Percentiles rank a stretch among this genome's conserved stretches.
phyloP scores from a whole-genome alignment of 2,113 vertebrate genomes.

The Trematocara stigmaticum region DNA sequence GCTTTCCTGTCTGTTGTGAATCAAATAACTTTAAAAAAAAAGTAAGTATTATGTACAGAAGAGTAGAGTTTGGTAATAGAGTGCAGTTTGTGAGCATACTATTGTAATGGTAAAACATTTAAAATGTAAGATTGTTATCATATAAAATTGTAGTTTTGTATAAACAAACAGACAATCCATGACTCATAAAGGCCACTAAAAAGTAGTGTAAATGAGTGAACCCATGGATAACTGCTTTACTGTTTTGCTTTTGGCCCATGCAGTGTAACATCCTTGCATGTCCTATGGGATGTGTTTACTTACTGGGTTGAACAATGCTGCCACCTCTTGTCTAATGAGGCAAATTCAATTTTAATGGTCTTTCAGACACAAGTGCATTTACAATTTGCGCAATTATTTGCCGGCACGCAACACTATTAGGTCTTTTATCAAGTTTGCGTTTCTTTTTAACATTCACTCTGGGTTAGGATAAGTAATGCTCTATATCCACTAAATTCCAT shows the following conservation, averaged over 20 bases:
- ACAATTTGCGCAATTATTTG: background rate
- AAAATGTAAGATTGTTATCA: background rate
- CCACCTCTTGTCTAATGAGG: conserved; percentile 45
- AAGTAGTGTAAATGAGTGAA: background rate
- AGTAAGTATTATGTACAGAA: background rate
- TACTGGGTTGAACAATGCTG: conserved; percentile 40
- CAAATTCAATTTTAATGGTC: background rate
- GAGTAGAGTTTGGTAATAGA: background rate
- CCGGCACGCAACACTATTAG: background rate
- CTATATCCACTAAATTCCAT: conserved; percentile 28
- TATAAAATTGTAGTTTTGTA: background rate
- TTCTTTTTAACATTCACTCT: background rate
- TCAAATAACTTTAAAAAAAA: background rate
- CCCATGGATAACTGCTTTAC: background rate
- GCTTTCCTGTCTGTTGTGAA: background rate
- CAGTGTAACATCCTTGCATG: background rate
- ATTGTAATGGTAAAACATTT: background rate
- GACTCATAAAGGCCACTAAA: background rate
- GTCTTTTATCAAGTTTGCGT: background rate
- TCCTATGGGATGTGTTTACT: background rate
- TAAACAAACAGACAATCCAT: background rate
- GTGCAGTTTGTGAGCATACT: background rate
- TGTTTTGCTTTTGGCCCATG: background rate
- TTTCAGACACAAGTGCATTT: background rate
- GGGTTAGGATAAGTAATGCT: background rate